Evolutionary conservation across 37 sponge, comb jelly and placozoan species (phyloP), one percentile per base, ranked within the genome.

Genomic region (Theonella swinhoei): DNA sequence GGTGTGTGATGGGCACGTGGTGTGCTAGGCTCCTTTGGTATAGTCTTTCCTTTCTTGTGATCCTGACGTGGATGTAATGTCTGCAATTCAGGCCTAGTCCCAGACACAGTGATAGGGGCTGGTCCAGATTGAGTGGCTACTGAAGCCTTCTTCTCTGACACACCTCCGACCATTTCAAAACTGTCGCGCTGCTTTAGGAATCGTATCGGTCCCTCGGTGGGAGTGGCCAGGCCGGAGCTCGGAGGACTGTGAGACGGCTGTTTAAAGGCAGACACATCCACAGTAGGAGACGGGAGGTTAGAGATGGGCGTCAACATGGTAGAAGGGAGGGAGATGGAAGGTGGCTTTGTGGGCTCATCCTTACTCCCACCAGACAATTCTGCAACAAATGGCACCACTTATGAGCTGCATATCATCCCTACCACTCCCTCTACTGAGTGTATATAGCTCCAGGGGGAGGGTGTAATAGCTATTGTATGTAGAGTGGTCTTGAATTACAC

Each of bases 251-350:
- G 34, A 39, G 43, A 36, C 26, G 70, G 0, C 4, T 33, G 38
- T 47, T 64, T 17, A 11, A 38, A 9, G 1, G 61, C 63, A 62
- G 59, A 25, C 39, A 85, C 62, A 34, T 78, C 72, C 28, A 85
- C 61, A 60, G 79, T 69, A 17, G 76, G 67, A 26, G 85, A 85
- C 61, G 78, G 23, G 42, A 78, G 79, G 78, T 60, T 34, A 39
- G 85, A 77, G 70, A 85, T 41, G 34, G 85, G 70, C 23, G 85
- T 77, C 33, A 77, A 78, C 85, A 77, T 85, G 28, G 84, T 70
- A 42, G 78, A 34, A 1, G 71, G 62, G 32, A 77, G 54, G 14
- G 54, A 14, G 54, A 47, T 47, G 54, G 54, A 47, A 17, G 54
- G 54, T 14, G 54, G 54, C 54, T 47, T 47, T 47, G 54, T 14